A percentile compares a stretch with the other conserved stretches of the same genome.
Evolutionary conservation across 30 jellyfish, hydroid and myxozoan genomes (phyloP).

Genomic region (Rhopilema esculentum): DNA sequence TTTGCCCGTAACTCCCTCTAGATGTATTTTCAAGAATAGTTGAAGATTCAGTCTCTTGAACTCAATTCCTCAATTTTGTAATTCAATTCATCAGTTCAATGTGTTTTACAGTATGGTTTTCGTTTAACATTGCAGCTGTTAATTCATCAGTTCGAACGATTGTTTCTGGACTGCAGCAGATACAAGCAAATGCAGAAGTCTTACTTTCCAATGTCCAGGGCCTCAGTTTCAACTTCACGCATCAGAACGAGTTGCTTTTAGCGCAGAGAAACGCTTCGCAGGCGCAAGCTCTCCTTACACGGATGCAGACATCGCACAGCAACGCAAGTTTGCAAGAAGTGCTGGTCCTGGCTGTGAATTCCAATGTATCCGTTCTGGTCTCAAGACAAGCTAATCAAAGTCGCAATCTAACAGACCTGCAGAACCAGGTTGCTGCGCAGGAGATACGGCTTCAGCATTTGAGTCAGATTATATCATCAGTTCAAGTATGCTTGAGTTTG

Average conservation of each 20-base stretch:
- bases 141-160: slow-evolving; percentile 24
- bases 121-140: slow-evolving; percentile 42
- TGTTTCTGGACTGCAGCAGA: not conserved
- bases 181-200: not conserved
- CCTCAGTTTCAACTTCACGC: slow-evolving; percentile 25
- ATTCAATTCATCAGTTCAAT: no score
- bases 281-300: slow-evolving; percentile 24
- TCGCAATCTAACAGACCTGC: not conserved
- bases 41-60: no score
- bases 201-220: slow-evolving; percentile 34
- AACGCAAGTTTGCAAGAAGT: slow-evolving; percentile 8
- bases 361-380: slow-evolving; percentile 5
- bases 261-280: slow-evolving; percentile 58
- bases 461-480: not conserved
- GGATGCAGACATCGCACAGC: not conserved
- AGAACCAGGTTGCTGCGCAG: slow-evolving; percentile 8
- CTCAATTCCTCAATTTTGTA: no score
- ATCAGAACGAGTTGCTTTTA: slow-evolving; percentile 2
- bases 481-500: slow-evolving; percentile 14
- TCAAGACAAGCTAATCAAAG: slow-evolving; percentile 1
- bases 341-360: not conserved
- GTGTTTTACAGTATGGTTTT: no score
- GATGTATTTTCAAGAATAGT: no score
- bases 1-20: no score
- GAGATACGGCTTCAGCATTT: slow-evolving; percentile 8